These are phyloP conservation scores for Melanaphis sacchari DNA, from an alignment of 1,140 invertebrate genomes.

Conservation along the genomic window DNA sequence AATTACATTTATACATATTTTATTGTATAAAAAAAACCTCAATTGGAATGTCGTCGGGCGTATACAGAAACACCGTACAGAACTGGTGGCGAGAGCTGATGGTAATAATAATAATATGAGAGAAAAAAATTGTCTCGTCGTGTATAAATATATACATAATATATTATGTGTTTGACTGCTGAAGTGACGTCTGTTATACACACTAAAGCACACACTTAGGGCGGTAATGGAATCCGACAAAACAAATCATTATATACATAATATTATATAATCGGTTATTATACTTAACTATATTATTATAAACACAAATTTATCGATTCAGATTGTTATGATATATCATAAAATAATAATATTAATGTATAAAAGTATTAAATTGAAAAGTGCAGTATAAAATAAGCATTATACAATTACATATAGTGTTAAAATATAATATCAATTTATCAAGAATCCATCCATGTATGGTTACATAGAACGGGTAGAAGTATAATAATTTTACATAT, in stretches of 20 bases:
- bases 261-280: neutral
- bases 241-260: constrained; percentile 3
- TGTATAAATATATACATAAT: neutral
- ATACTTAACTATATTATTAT: neutral
- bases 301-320: too few relatives aligned
- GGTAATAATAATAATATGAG: neutral
- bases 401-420: too few relatives aligned
- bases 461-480: too few relatives aligned
- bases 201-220: neutral
- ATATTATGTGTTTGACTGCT: neutral
- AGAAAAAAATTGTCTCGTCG: constrained; percentile 45
- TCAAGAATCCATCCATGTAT: too few relatives aligned
- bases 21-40: constrained; percentile 6
- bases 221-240: constrained; percentile 34
- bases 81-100: constrained; percentile 38
- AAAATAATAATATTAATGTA: neutral
- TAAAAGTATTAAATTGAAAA: too few relatives aligned
- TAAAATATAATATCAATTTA: neutral
- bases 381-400: too few relatives aligned
- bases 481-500: too few relatives aligned
- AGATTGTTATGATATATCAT: neutral
- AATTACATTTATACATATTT: constrained; percentile 32
- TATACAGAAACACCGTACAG: neutral
- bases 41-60: constrained; percentile 50
- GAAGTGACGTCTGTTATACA: neutral